phyloP scores from a whole-genome alignment of 2,113 vertebrate species.

The Steatornis caripensis region DNA sequence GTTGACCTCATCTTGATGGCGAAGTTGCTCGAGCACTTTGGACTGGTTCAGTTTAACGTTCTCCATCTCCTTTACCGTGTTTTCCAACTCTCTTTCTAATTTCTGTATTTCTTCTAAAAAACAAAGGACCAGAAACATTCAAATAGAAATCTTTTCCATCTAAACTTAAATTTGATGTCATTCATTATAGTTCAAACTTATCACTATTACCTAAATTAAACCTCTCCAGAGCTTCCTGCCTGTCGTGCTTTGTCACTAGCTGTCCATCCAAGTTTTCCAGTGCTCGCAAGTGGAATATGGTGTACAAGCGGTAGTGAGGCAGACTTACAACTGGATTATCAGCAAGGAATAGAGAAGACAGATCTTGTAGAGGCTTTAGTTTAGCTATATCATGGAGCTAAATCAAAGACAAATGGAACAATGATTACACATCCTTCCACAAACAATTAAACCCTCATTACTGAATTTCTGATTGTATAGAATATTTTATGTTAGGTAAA shows the following conservation, averaged over 20 bases:
- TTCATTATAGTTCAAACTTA: not conserved
- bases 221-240: slow-evolving; percentile 79
- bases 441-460: not conserved
- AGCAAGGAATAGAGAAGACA: slow-evolving; percentile 76
- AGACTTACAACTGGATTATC: slow-evolving; percentile 80
- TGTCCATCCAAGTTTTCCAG: slow-evolving; percentile 79
- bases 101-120: slow-evolving; percentile 81
- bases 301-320: slow-evolving; percentile 79
- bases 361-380: slow-evolving; percentile 81
- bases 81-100: slow-evolving; percentile 79
- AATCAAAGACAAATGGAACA: slow-evolving; percentile 5
- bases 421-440: not conserved
- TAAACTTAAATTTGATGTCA: not conserved
- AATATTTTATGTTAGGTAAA: not conserved
- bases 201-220: slow-evolving; percentile 81
- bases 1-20: slow-evolving; percentile 74
- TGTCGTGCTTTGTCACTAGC: slow-evolving; percentile 73
- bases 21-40: slow-evolving; percentile 72
- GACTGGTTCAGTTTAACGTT: slow-evolving; percentile 69
- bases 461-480: not conserved
- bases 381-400: slow-evolving; percentile 84
- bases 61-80: slow-evolving; percentile 68
- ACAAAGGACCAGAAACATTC: not conserved
- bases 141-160: not conserved
- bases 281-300: slow-evolving; percentile 81